A percentile compares a stretch with the other conserved stretches of the same genome.
Conservation (phyloP, 1,140 invertebrate genomes). For the Drosophila nikananu region DNA sequence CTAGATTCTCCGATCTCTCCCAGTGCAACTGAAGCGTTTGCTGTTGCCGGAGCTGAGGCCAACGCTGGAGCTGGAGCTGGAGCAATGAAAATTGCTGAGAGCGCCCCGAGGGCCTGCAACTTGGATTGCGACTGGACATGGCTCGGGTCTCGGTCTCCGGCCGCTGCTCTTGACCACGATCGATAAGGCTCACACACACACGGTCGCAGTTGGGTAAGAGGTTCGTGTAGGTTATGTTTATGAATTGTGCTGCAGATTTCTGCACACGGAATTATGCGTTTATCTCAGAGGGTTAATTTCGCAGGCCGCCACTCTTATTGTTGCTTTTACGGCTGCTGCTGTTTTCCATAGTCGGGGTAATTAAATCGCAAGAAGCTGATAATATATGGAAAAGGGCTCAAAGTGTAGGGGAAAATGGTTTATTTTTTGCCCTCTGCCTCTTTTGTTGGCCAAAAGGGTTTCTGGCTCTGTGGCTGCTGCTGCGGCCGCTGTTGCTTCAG, state of each 20-base stretch:
- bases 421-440: constrained; percentile 22
- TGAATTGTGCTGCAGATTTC: constrained; percentile 74
- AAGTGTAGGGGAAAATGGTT: constrained; percentile 55
- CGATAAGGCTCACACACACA: constrained; percentile 68
- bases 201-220: constrained; percentile 17
- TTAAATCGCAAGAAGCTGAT: constrained; percentile 78
- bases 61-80: constrained; percentile 29
- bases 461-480: constrained; percentile 24
- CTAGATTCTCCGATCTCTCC: neutral
- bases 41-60: constrained; percentile 15
- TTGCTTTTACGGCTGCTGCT: constrained; percentile 36
- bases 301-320: constrained; percentile 15
- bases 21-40: constrained; percentile 15
- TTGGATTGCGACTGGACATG: constrained; percentile 68
- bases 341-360: constrained; percentile 71
- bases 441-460: constrained; percentile 59
- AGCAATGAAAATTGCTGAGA: constrained; percentile 82
- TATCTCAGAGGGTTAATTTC: constrained; percentile 77
- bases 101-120: constrained; percentile 79
- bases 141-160: constrained; percentile 59
- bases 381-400: constrained; percentile 56
- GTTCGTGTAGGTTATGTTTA: constrained; percentile 62
- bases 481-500: neutral
- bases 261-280: constrained; percentile 72
- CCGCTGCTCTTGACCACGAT: constrained; percentile 77